Percentiles rank a stretch among this genome's conserved stretches.
Evolutionary conservation across 2,113 vertebrate species (phyloP).

Genomic region (Gyps fulvus): DNA sequence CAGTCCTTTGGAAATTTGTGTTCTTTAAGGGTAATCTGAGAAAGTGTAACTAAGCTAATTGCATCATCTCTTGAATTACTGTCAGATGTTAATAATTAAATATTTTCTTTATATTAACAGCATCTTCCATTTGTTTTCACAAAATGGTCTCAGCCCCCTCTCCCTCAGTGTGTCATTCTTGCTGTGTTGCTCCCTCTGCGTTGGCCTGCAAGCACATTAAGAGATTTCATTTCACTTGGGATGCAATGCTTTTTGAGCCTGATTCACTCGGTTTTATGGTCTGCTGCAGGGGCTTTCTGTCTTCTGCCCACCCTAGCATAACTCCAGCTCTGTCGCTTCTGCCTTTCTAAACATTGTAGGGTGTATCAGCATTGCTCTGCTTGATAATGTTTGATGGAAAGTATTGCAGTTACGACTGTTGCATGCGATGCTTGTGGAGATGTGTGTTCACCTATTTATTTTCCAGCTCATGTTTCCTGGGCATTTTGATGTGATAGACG

Average conservation of each 20-base stretch:
- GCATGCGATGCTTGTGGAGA: not conserved
- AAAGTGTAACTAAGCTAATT: not conserved
- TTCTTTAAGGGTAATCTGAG: not conserved
- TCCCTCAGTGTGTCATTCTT: not conserved
- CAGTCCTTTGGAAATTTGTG: not conserved
- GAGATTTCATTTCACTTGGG: not conserved
- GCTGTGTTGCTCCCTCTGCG: not conserved
- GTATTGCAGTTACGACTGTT: fast-evolving
- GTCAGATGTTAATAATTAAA: not conserved
- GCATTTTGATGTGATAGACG: not conserved
- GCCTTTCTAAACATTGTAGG: not conserved
- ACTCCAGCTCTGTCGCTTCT: not conserved
- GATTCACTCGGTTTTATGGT: fast-evolving
- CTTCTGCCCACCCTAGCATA: not conserved
- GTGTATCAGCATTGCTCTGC: not conserved
- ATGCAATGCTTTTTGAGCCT: not conserved
- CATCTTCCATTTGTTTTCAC: not conserved
- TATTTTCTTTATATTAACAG: not conserved
- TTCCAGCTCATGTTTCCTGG: not conserved
- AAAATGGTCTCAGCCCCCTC: fast-evolving
- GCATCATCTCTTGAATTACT: not conserved
- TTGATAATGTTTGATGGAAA: not conserved
- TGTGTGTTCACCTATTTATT: not conserved
- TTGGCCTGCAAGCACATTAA: not conserved
- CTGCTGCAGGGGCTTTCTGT: not conserved